These are phyloP conservation scores for Chrysolina oricalcia DNA, from an alignment of 2,888 invertebrate species.

Conservation along the genomic window DNA sequence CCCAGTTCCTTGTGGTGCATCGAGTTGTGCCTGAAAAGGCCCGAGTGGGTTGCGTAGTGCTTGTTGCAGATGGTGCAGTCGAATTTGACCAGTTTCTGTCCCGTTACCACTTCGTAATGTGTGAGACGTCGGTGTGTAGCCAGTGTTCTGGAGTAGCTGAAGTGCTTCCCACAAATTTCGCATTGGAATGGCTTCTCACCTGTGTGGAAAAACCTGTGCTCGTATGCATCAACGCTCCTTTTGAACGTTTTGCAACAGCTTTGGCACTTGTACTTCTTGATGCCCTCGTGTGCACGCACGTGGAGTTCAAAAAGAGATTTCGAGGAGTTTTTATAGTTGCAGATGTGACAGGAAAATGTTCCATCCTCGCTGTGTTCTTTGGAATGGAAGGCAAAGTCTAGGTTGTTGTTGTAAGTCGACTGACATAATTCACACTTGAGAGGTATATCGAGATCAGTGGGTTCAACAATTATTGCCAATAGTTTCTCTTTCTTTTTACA, in stretches of 20 bases:
- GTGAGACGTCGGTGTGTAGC: constrained; percentile 72
- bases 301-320: constrained; percentile 63
- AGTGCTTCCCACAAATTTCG: constrained; percentile 70
- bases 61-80: constrained; percentile 68
- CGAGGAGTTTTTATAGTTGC: constrained; percentile 59
- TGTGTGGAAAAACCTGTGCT: constrained; percentile 71
- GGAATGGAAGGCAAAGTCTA: constrained; percentile 66
- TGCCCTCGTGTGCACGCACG: constrained; percentile 60
- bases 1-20: constrained; percentile 58
- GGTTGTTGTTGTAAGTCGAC: constrained; percentile 71
- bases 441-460: constrained; percentile 62
- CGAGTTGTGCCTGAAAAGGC: constrained; percentile 63
- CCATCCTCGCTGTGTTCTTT: constrained; percentile 62
- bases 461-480: constrained; percentile 31
- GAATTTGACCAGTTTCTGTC: constrained; percentile 65
- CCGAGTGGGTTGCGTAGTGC: constrained; percentile 65
- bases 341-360: constrained; percentile 64
- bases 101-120: constrained; percentile 71
- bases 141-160: constrained; percentile 73
- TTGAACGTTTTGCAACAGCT: constrained; percentile 60
- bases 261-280: constrained; percentile 58
- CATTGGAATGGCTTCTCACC: constrained; percentile 68
- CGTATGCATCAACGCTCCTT: constrained; percentile 72
- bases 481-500: neutral
- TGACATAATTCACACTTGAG: constrained; percentile 74